Percentiles rank a stretch among this genome's conserved stretches.
Conservation (phyloP, 1,140 invertebrate genomes). For the Drepana arcuata region DNA sequence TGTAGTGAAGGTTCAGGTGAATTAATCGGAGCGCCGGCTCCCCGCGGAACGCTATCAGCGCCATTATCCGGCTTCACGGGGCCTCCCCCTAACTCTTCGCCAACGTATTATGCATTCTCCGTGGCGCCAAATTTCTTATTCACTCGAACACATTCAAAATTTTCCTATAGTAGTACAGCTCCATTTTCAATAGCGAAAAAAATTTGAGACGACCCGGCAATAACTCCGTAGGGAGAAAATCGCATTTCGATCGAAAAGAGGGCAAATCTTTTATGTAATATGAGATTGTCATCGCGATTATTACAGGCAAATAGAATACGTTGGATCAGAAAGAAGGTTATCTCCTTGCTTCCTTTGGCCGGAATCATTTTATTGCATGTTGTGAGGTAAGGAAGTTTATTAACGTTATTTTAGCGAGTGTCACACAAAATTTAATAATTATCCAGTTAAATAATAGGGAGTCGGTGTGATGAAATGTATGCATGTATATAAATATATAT, state of each 20-base stretch:
- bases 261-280: conserved; percentile 72
- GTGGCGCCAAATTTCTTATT: conserved; percentile 59
- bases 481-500: too few relatives aligned
- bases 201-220: conserved; percentile 58
- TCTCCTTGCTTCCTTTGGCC: conserved; percentile 62
- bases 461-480: too few relatives aligned
- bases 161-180: conserved; percentile 49
- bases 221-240: conserved; percentile 65
- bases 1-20: too few relatives aligned
- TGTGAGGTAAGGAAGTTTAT: conserved; percentile 31
- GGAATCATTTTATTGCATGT: conserved; percentile 64
- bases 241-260: conserved; percentile 67
- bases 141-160: conserved; percentile 64
- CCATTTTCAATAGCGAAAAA: conserved; percentile 58
- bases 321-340: conserved; percentile 69
- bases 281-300: conserved; percentile 72
- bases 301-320: conserved; percentile 72
- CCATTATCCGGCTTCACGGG: conserved; percentile 4
- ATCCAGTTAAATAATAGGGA: too few relatives aligned
- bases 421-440: too few relatives aligned
- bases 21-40: conserved; percentile 2
- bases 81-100: conserved; percentile 6
- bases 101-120: conserved; percentile 41
- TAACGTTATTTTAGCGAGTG: conserved; percentile 41
- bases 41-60: not conserved